A percentile compares a stretch with the other conserved stretches of the same genome.
These are phyloP conservation scores for Ornithorhynchus anatinus DNA, from an alignment of 2,113 vertebrate genomes.

Conservation along the genomic window DNA sequence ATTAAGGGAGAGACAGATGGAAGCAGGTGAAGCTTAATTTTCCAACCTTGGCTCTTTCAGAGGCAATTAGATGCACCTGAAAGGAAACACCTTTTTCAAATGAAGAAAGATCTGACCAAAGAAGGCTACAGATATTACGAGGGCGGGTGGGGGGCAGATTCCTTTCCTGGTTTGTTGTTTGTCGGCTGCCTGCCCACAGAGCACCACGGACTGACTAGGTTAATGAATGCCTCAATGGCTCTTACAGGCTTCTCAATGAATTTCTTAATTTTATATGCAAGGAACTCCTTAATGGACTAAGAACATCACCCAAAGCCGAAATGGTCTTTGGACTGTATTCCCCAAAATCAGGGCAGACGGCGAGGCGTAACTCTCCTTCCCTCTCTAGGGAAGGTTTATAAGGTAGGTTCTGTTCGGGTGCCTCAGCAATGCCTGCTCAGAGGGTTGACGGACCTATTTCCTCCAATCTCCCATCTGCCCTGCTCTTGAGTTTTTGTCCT, in stretches of 20 bases:
- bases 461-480: no score
- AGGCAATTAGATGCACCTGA: slow-evolving; percentile 47
- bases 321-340: background rate
- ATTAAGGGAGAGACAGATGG: slow-evolving; percentile 54
- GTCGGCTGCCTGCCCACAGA: slow-evolving; percentile 40
- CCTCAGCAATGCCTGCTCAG: background rate
- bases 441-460: no score
- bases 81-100: slow-evolving; percentile 50
- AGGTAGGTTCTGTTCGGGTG: background rate
- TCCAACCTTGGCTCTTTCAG: slow-evolving; percentile 45
- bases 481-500: no score
- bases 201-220: slow-evolving; percentile 33
- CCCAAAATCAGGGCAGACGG: background rate
- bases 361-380: background rate
- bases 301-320: background rate
- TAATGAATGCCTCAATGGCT: slow-evolving; percentile 48
- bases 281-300: slow-evolving; percentile 7
- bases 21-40: slow-evolving; percentile 40
- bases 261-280: slow-evolving; percentile 1
- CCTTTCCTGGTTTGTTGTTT: slow-evolving; percentile 20
- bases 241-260: slow-evolving; percentile 7
- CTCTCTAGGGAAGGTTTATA: background rate
- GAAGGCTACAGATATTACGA: slow-evolving; percentile 3
- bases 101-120: slow-evolving; percentile 44
- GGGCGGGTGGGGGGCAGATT: slow-evolving; percentile 10